phyloP scores from a whole-genome alignment of 2,113 vertebrate genomes.

The Varanus komodoensis region DNA sequence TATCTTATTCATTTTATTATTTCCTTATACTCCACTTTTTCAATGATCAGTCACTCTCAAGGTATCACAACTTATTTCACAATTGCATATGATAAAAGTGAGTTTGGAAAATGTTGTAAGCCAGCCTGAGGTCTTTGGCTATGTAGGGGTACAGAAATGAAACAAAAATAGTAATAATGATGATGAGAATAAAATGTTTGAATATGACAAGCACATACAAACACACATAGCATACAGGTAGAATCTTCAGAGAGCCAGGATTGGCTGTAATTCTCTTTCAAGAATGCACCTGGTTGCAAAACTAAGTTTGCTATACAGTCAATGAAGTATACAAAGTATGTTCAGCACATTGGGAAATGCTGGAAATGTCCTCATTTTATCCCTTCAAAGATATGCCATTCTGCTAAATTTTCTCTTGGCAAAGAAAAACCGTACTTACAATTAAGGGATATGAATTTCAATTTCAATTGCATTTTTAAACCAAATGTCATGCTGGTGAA shows the following conservation, averaged over 20 bases:
- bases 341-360: not conserved
- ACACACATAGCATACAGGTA: not conserved
- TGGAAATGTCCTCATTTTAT: not conserved
- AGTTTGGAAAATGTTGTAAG: too few relatives aligned
- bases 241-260: not conserved
- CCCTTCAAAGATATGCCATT: not conserved
- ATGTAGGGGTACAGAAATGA: too few relatives aligned
- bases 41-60: not conserved
- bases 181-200: not conserved
- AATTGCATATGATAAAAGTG: too few relatives aligned
- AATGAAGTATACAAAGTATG: not conserved
- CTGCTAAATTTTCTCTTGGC: not conserved
- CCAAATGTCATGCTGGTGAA: not conserved
- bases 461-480: not conserved
- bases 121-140: too few relatives aligned
- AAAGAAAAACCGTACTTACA: not conserved
- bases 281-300: not conserved
- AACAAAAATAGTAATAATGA: too few relatives aligned
- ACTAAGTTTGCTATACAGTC: not conserved
- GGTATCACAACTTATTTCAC: not conserved
- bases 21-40: conserved; percentile 1
- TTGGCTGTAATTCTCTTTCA: not conserved
- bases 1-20: not conserved
- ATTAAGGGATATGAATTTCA: not conserved
- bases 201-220: not conserved